Conservation (phyloP, 2,888 invertebrate genomes). For the Eristalinus aeneus region DNA sequence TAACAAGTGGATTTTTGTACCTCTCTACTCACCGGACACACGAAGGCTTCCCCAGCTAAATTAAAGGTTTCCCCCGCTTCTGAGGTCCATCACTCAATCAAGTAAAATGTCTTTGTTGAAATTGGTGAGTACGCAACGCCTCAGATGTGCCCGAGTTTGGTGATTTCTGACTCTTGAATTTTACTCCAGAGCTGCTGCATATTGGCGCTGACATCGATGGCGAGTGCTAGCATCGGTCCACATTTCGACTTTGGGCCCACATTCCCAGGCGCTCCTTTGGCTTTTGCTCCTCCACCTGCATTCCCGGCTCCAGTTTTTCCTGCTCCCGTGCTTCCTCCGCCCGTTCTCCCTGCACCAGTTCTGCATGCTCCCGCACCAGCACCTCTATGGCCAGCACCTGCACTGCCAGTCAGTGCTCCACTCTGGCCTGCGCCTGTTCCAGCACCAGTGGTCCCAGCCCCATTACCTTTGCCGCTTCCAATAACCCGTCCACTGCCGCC, state of each 20-base stretch:
- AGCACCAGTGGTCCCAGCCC: conserved; percentile 71
- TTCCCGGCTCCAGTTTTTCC: conserved; percentile 39
- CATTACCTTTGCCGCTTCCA: conserved; percentile 27
- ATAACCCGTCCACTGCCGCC: conserved; percentile 67
- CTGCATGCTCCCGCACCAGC: conserved; percentile 44
- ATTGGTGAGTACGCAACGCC: conserved; percentile 16
- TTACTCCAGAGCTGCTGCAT: conserved; percentile 12
- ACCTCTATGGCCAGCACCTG: conserved; percentile 53
- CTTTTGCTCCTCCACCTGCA: conserved; percentile 57
- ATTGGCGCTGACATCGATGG: conserved; percentile 31
- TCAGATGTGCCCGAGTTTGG: not conserved
- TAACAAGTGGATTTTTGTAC: conserved; percentile 41
- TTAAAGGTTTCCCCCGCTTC: not conserved
- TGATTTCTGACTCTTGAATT: not conserved
- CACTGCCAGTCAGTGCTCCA: conserved; percentile 56
- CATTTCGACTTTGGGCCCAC: conserved; percentile 47
- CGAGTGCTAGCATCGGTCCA: conserved; percentile 53
- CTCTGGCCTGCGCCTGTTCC: conserved; percentile 51
- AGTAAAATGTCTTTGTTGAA: conserved; percentile 56
- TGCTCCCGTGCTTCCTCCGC: not conserved
- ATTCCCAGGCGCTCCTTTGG: conserved; percentile 23
- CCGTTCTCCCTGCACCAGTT: conserved; percentile 18
- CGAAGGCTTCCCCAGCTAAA: not conserved
- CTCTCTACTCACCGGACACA: not conserved
- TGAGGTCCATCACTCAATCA: conserved; percentile 2